A percentile compares a stretch with the other conserved stretches of the same genome.
Evolutionary conservation across 2,113 vertebrate genomes (phyloP).

Genomic region (Sarotherodon lohbergeri): DNA sequence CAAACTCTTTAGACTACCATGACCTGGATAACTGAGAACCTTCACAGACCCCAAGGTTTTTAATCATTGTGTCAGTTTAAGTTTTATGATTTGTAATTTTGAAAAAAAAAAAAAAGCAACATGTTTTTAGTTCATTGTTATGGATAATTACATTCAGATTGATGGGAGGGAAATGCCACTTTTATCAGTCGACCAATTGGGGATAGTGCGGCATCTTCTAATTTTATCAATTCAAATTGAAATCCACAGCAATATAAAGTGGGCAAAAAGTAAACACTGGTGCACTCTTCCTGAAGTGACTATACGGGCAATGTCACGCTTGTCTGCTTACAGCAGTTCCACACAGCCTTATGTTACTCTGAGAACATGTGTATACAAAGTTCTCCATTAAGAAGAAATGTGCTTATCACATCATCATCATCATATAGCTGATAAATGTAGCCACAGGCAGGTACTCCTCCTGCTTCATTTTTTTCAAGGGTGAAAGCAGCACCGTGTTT

Average conservation of each 20-base stretch:
- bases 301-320: neutral
- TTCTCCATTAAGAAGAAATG: neutral
- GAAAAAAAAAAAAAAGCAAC: neutral
- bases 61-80: neutral
- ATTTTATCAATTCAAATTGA: neutral
- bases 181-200: neutral
- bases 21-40: neutral
- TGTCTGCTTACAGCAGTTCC: neutral
- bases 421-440: slow-evolving; percentile 6
- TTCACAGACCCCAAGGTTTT: neutral
- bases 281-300: neutral
- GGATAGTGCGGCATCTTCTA: neutral
- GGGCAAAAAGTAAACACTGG: neutral
- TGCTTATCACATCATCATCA: neutral
- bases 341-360: neutral
- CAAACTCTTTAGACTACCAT: neutral
- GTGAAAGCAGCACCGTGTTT: neutral
- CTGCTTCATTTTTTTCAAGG: neutral
- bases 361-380: neutral
- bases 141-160: neutral
- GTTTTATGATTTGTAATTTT: neutral
- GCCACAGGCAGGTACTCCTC: neutral
- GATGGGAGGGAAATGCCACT: neutral
- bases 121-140: neutral
- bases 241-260: neutral